These are phyloP conservation scores for Smutsia temminckii DNA, from an alignment of 2,797 vertebrate species.

Conservation along the genomic window DNA sequence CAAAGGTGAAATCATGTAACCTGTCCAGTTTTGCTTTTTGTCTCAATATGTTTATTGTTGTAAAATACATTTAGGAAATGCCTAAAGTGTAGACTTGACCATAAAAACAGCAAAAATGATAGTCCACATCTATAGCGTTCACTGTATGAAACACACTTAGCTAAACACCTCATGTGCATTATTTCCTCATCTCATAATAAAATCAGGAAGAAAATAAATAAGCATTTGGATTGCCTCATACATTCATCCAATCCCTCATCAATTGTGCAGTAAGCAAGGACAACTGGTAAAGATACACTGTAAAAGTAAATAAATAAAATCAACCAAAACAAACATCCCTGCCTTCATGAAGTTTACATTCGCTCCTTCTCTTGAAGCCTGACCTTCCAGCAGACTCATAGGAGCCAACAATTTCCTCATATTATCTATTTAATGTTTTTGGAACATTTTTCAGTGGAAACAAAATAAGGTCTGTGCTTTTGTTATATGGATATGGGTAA, in stretches of 20 bases:
- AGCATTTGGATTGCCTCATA: not conserved
- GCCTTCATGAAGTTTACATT: not conserved
- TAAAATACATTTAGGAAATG: not conserved
- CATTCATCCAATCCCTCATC: not conserved
- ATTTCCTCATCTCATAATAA: not conserved
- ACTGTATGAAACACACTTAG: not conserved
- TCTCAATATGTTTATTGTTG: not conserved
- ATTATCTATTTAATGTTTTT: not conserved
- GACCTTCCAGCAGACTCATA: not conserved
- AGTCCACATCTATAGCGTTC: not conserved
- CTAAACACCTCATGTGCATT: not conserved
- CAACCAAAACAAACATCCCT: not conserved
- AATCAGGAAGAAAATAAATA: not conserved
- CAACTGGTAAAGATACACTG: not conserved
- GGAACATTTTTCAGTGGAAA: not conserved
- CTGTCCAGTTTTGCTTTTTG: not conserved
- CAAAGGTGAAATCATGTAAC: not conserved
- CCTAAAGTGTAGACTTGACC: not conserved
- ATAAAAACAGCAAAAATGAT: not conserved
- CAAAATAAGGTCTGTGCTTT: not conserved
- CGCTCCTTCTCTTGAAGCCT: not conserved
- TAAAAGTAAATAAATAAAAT: not conserved
- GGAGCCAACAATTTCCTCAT: not conserved
- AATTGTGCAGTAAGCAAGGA: not conserved
- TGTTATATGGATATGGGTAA: not conserved